Base-by-base conservation (phyloP, 2,113 vertebrate species). In the Gnathonemus longibarbis region DNA sequence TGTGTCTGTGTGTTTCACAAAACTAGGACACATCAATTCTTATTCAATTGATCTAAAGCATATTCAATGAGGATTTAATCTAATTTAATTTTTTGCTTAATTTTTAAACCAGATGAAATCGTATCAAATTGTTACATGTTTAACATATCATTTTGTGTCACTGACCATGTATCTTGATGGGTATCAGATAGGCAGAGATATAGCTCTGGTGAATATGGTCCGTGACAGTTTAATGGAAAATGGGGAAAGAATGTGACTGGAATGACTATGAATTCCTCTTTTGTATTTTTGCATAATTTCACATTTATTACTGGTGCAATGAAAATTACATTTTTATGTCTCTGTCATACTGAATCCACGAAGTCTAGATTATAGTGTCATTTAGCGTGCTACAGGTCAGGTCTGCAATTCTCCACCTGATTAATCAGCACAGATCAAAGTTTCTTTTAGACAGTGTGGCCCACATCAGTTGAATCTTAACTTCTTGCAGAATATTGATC, bases 401-500 rank as follows among this genome's bases (percentile, higher is more conserved):
- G 53, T 58, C 83, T 27, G 87, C 84, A 91, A 92, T 92, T 21
- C 58, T 83, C 90, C 91, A 84, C 80, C 89, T 88, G 83, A 93
- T 92, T 93, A 91, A 93, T 93, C 91, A 90, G 87, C 77, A 66
- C 48, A 90, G 94, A 93, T 92, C 89, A 91, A 89, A 80, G 90
- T 92, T 93, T 92, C 92, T 91, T 92, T 93, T 91, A 87, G 87
- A 93, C 90, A 91, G 56, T 89, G 88, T 89, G 88, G 53, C 31
- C 52, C 56, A 89, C 74, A 93, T 94, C 89, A 91, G 88, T 94
- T 94, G 87, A 58, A 21, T 46, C 91, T 92, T 39, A 46, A 74
- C 89, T 90, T 17, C 87, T 89, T 91, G 83, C 89, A 91, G 50
- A 45, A 46, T 94, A 94, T 95, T 92, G 92, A 94, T 95, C 92